Percentiles rank a stretch among this genome's conserved stretches.
phyloP scores from a whole-genome alignment of 2,888 invertebrate species.

The Macaria notata region DNA sequence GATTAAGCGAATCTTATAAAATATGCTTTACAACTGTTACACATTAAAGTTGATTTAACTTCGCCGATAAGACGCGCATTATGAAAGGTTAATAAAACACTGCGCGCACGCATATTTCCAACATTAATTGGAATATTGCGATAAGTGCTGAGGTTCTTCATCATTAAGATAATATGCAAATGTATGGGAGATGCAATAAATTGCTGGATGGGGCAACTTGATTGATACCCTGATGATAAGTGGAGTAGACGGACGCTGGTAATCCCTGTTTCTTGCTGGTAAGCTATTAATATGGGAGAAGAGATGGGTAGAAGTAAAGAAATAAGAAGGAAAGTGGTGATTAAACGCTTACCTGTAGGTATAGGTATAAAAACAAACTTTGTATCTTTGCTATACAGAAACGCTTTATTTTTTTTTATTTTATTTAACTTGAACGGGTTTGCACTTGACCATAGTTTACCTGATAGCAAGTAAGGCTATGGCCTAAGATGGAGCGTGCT shows the following conservation, averaged over 20 bases:
- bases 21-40: conserved; percentile 52
- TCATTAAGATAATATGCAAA: conserved; percentile 75
- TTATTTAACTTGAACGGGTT: no score
- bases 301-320: no score
- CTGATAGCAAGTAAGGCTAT: no score
- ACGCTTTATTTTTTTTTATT: no score
- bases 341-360: no score
- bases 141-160: conserved; percentile 67
- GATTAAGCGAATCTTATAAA: conserved; percentile 46
- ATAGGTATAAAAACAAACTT: no score
- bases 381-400: no score
- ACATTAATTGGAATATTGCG: conserved; percentile 74
- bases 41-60: conserved; percentile 63
- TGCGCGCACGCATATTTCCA: conserved; percentile 61
- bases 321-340: no score
- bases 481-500: no score
- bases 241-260: conserved; percentile 44
- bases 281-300: conserved; percentile 7
- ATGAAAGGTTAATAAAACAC: conserved; percentile 72
- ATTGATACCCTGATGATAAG: conserved; percentile 62
- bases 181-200: conserved; percentile 56
- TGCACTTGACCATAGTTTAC: no score
- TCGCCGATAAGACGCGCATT: conserved; percentile 57
- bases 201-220: conserved; percentile 51
- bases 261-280: conserved; percentile 38